Evolutionary conservation across 2,113 vertebrate species (phyloP).

Genomic region (Pseudonaja textilis): DNA sequence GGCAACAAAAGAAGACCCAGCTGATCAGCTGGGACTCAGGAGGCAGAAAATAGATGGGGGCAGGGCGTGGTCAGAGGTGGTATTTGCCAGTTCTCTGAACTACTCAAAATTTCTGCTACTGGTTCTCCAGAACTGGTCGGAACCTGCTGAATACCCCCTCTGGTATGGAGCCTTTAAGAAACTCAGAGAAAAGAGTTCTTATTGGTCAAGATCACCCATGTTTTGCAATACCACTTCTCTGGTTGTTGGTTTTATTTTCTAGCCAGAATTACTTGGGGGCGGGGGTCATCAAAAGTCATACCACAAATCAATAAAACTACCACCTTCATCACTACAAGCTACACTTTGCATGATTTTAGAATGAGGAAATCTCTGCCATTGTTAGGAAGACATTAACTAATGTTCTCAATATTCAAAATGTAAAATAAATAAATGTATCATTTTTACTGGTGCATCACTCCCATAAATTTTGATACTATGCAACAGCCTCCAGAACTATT

Average conservation of each 20-base stretch:
- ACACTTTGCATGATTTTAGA: conserved; percentile 32
- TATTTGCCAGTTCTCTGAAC: too few relatives aligned
- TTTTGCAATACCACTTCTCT: neutral
- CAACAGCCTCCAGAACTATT: neutral
- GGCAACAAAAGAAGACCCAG: too few relatives aligned
- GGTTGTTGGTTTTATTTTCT: neutral
- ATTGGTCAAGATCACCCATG: neutral
- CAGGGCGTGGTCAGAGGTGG: too few relatives aligned
- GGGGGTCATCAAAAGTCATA: neutral
- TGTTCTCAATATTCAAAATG: conserved; percentile 39
- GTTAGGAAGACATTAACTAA: conserved; percentile 28
- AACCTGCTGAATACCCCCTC: too few relatives aligned
- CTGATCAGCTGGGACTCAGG: too few relatives aligned
- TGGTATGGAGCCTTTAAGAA: neutral
- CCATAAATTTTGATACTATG: neutral
- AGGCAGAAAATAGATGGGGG: too few relatives aligned
- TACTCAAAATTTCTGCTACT: too few relatives aligned
- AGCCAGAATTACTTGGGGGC: neutral
- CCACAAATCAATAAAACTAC: neutral
- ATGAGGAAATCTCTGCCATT: conserved; percentile 40
- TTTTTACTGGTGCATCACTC: neutral
- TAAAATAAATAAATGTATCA: neutral
- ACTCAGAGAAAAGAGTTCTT: neutral
- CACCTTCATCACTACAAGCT: neutral
- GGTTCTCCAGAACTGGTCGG: too few relatives aligned